Evolutionary conservation across 2,113 vertebrate species (phyloP), one percentile per base, ranked within the genome.

Genomic region (Scartelaos histophorus): DNA sequence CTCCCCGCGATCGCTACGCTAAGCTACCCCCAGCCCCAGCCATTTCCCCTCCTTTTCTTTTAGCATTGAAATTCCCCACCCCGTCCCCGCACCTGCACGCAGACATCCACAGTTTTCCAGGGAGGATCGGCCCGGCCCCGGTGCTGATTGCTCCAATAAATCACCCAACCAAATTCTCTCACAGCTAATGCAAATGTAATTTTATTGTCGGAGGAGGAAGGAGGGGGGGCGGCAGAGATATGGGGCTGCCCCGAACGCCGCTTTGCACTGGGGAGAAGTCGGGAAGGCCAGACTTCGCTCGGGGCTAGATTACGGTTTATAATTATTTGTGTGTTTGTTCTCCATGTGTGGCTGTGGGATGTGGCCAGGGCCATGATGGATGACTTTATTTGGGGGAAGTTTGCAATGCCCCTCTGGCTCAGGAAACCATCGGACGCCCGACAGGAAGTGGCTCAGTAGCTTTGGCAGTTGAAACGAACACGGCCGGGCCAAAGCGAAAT

Each of bases 371-470:
- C 91, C 83, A 83, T 96, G 94, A 97, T 97, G 95, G 94, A 96
- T 97, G 95, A 95, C 92, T 75, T 94, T 95, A 96, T 94, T 94
- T 95, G 95, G 93, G 93, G 90, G 89, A 92, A 94, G 92, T 88
- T 90, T 75, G 74, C 66, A 88, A 91, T 94, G 80, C 82, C 94
- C 29, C 94, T 94, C 94, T 89, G 82, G 93, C 94, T 90, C 93
- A 93, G 94, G 94, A 92, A 96, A 94, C 81, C 81, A 90, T 89
- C 89, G 86, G 87, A 93, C 93, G 87, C 93, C 92, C 92, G 88
- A 93, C 94, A 95, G 96, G 95, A 96, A 95, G 94, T 94, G 92
- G 90, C 92, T 88, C 83, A 70, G 85, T 43, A 21, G 34, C 25
- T 34, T 11, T 62, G 60, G 10, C 61, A n/a, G 34, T 43, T 17